Evolutionary conservation across 2,113 vertebrate genomes (phyloP), one percentile per base, ranked within the genome.

Genomic region (Chaenocephalus aceratus): DNA sequence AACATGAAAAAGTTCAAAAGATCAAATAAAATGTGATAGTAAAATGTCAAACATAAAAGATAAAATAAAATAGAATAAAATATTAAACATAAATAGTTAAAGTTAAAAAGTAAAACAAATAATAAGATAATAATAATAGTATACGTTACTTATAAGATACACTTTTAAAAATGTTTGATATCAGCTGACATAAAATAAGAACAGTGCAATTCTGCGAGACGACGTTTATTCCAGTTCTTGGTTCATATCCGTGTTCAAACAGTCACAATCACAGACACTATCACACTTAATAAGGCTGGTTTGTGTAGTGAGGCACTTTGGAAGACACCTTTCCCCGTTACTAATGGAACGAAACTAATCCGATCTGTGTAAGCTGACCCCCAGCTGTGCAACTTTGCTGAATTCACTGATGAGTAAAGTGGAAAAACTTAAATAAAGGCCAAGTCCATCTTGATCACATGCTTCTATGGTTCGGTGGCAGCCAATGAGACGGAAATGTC

Each of bases 361-460:
- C 75, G 76, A 87, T 86, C 51, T 78, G 72, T 16, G 60, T 59
- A 71, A 75, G 72, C 52, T 15, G 51, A 82, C 71, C 84, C 69
- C 86, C 80, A 74, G 84, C 73, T 83, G 87, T 76, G 75, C 74
- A 78, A 84, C 69, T 84, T 85, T 77, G 60, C 26, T 79, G 16
- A 87, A 80, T 79, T 86, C 52, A 68, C 77, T 41, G 75, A 80
- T 54, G 68, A 85, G 77, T 85, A 87, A 88, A 83, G 74, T 60
- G 68, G 46, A 82, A 84, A 87, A 89, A 79, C 79, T 89, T 83
- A 67, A 88, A 86, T 82, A 85, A 91, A 92, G 84, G 86, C 63
- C 89, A 88, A 87, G 90, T 89, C 84, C 82, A 77, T 90, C 84
- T 81, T 88, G 80, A 91, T 94, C 83, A 62, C 72, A 86, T 88